phyloP scores from a whole-genome alignment of 2,113 vertebrate genomes.

The Oryzias woworae region DNA sequence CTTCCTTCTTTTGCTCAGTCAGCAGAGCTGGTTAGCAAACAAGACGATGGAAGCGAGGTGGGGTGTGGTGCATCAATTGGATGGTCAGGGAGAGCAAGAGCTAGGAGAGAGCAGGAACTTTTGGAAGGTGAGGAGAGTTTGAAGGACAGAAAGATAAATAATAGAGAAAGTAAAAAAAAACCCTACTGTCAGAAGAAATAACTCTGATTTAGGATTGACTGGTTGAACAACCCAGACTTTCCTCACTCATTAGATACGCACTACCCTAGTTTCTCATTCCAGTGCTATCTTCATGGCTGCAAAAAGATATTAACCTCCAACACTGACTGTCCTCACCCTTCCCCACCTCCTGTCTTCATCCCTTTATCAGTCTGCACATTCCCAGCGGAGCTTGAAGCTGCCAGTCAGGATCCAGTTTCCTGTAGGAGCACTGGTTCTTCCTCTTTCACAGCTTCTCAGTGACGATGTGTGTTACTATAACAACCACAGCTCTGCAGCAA shows the following conservation, averaged over 20 bases:
- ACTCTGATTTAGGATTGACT: conserved; percentile 57
- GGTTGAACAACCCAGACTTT: conserved; percentile 40
- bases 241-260: conserved; percentile 33
- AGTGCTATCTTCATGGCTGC: conserved; percentile 17
- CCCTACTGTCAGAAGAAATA: conserved; percentile 31
- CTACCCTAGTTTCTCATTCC: conserved; percentile 3
- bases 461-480: no score
- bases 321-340: conserved; percentile 4
- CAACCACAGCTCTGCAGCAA: no score
- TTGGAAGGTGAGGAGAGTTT: background rate
- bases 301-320: conserved; percentile 16
- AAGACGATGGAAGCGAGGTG: conserved; percentile 52
- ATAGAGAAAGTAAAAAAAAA: conserved; percentile 20
- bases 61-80: conserved; percentile 56
- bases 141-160: no score
- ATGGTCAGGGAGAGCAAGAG: conserved; percentile 34
- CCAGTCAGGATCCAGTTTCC: no score
- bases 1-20: conserved; percentile 26
- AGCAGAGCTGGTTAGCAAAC: conserved; percentile 23
- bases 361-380: background rate
- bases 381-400: background rate
- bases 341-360: conserved; percentile 23
- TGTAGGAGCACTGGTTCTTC: no score
- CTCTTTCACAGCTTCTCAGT: no score
- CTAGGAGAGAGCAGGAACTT: background rate